phyloP scores from a whole-genome alignment of 2,888 invertebrate genomes.

The Pinctada fucata region DNA sequence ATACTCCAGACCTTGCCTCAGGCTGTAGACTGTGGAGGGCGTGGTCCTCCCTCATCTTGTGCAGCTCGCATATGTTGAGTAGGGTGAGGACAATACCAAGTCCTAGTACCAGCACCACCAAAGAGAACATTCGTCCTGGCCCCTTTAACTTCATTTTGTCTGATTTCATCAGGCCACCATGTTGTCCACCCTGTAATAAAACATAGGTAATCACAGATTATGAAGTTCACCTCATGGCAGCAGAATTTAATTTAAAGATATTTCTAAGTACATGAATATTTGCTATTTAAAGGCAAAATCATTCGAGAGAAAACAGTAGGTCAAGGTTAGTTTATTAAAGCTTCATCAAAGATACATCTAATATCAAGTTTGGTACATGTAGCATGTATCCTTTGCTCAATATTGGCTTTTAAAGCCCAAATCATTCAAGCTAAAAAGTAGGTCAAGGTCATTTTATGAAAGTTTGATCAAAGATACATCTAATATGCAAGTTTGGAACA shows the following conservation, averaged over 20 bases:
- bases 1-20: conserved; percentile 49
- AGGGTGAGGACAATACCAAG: conserved; percentile 65
- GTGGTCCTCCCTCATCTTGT: conserved; percentile 69
- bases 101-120: conserved; percentile 59
- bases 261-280: not conserved
- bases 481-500: too few relatives aligned
- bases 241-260: too few relatives aligned
- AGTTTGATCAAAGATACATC: too few relatives aligned
- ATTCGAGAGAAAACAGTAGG: too few relatives aligned
- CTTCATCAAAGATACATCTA: too few relatives aligned
- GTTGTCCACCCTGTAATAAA: not conserved
- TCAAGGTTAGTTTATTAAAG: too few relatives aligned
- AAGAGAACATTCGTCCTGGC: conserved; percentile 44
- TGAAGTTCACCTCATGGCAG: not conserved
- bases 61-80: conserved; percentile 72
- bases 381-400: too few relatives aligned
- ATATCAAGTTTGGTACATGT: too few relatives aligned
- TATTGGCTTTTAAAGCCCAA: too few relatives aligned
- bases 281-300: too few relatives aligned
- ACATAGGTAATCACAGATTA: not conserved
- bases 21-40: conserved; percentile 35
- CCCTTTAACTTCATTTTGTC: conserved; percentile 20
- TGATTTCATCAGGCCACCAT: not conserved
- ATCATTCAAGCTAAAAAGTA: too few relatives aligned
- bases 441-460: too few relatives aligned